Percentiles rank a stretch among this genome's conserved stretches.
These are phyloP conservation scores for Ferrisia virgata DNA, from an alignment of 2,888 invertebrate species.

Conservation along the genomic window DNA sequence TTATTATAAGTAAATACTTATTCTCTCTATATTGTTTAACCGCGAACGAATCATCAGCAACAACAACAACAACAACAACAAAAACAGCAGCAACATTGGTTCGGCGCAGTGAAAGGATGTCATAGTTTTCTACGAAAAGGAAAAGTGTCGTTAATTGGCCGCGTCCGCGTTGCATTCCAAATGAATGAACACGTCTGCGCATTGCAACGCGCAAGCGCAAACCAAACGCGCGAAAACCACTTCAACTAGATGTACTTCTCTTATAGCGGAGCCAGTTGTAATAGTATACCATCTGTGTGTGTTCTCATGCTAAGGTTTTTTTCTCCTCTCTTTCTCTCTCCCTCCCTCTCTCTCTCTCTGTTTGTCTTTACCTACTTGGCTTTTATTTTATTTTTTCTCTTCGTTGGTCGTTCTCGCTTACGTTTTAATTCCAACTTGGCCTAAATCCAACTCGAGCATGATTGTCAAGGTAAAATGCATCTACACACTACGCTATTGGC, in stretches of 20 bases:
- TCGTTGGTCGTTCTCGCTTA: too few relatives aligned
- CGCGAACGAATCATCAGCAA: too few relatives aligned
- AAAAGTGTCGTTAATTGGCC: slow-evolving; percentile 26
- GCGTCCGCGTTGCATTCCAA: slow-evolving; percentile 26
- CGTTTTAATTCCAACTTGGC: too few relatives aligned
- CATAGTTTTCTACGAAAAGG: slow-evolving; percentile 25
- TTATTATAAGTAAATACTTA: too few relatives aligned
- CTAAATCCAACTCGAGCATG: slow-evolving; percentile 12
- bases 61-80: too few relatives aligned
- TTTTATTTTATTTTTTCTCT: not conserved
- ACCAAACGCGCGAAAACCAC: not conserved
- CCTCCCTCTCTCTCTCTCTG: too few relatives aligned
- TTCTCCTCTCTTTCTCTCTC: not conserved
- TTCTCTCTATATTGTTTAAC: too few relatives aligned
- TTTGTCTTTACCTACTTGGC: not conserved
- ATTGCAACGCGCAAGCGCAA: not conserved
- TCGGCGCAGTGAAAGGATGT: slow-evolving; percentile 11
- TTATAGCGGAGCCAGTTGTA: too few relatives aligned
- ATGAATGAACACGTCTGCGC: slow-evolving; percentile 1
- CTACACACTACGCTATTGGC: not conserved
- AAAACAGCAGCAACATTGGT: too few relatives aligned
- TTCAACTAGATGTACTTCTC: not conserved
- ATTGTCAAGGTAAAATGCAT: slow-evolving; percentile 17
- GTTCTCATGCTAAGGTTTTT: not conserved
- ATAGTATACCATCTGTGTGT: too few relatives aligned